Base-by-base conservation (phyloP, 1,140 invertebrate species). In the Drepana arcuata region DNA sequence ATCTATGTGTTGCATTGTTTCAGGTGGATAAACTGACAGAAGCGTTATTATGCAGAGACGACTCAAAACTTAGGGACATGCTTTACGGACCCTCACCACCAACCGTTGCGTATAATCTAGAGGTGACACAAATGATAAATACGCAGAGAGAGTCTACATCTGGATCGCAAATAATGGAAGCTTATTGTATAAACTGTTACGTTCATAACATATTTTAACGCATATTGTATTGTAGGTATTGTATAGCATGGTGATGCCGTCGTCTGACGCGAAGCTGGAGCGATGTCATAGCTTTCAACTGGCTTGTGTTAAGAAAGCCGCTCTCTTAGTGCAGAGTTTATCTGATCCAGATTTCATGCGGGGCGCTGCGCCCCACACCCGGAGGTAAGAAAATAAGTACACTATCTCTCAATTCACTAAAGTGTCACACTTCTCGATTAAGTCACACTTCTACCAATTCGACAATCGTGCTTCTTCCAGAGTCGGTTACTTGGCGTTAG, bases 221-320 rank as follows among this genome's bases (percentile, higher is more conserved):
- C n/a, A n/a, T n/a, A n/a, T n/a, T n/a, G n/a, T n/a, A n/a, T n/a
- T n/a, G n/a, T 79, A 96, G 89, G 95, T 97, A 27, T 80, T 96
- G 29, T 97, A 98, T 72, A 91, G 94, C 29, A 85, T 98, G 60
- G 82, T 99, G 21, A 96, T 99, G 90, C 96, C 96, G 9, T 94
- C 95, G 6, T 73, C 91, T 14, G 94, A 95, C 55, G 90, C 92
- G 2, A 85, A 91, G 46, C 88, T 92, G 0, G 94, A 97, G 23
- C 90, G 92, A 52, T 90, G 94, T 16, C 90, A 92, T 60, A 91
- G 93, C 65, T 94, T 97, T 81, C 95, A 97, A 78, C 89, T 91
- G 41, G 92, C 93, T 63, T 97, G 97, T 74, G 90, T 97, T 30
- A 91, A 89, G 56, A 95, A 93, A 42, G 72, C 78, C 1, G 79